Base-by-base conservation (phyloP, 92 coral and sea anemone genomes). In the Siderastrea radians region DNA sequence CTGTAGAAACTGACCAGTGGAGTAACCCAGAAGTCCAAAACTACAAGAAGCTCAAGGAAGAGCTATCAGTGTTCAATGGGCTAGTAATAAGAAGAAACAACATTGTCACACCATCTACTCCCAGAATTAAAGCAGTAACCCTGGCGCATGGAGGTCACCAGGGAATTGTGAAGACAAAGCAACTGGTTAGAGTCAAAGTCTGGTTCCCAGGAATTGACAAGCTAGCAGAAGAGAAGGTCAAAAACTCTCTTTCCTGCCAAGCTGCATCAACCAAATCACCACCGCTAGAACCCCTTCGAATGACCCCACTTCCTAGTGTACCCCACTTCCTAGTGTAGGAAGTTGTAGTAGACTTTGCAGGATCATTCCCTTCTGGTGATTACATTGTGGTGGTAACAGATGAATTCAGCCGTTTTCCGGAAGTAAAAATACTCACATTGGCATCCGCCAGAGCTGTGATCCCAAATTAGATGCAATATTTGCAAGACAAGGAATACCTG, bases 281-380 rank as follows among this genome's bases (percentile, higher is more conserved):
- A n/a, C n/a, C n/a, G n/a, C n/a, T n/a, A n/a, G n/a, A n/a, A n/a
- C n/a, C n/a, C n/a, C n/a, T n/a, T n/a, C n/a, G n/a, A n/a, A 54
- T 78, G 78, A 83, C 94, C 38, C 78, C 85, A 55, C 88, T 92
- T 74, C 92, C 94, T 6, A 72, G 72, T 16, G 89, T 82, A 83
- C 94, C 55, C 79, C 89, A 55, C 86, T 91, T 79, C 93, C 93
- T 4, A 73, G 77, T 16, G 88, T 86, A 92, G 86, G 90, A 89
- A 75, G 86, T 90, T 63, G 75, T 62, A 51, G 26, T 53, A 17
- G 91, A 92, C 83, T 90, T 95, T 86, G 79, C 81, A 26, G 93
- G 92, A 65, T 92, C 98, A 71, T 82, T 93, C 70, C 92, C 94
- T 3, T 82, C 92, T 76, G 93, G 95, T 16, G 90, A 94, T 57